Conservation (phyloP, 2,888 invertebrate genomes). For the Microctonus brassicae region DNA sequence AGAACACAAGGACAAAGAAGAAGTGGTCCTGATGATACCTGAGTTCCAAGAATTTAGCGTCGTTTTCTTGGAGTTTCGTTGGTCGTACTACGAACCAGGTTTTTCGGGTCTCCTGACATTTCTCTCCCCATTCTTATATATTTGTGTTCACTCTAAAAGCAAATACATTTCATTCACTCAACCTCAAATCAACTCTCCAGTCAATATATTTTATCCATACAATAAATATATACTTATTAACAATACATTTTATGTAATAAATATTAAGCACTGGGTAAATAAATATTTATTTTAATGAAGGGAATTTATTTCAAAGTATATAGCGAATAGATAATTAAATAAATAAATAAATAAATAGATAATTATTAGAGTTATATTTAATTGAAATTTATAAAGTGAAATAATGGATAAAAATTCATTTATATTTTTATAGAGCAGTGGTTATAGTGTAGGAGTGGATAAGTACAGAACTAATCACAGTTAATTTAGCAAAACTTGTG, state of each 20-base stretch:
- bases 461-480: constrained; percentile 55
- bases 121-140: constrained; percentile 19
- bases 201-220: no score
- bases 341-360: no score
- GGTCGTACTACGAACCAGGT: constrained; percentile 55
- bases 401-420: no score
- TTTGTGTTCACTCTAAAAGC: background rate
- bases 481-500: constrained; percentile 54
- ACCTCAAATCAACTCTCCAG: background rate
- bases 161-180: background rate
- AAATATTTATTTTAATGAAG: no score
- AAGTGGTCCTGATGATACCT: constrained; percentile 44
- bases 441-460: constrained; percentile 61
- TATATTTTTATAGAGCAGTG: constrained; percentile 47
- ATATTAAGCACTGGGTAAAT: no score
- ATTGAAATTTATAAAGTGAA: no score
- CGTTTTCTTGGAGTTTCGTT: constrained; percentile 65
- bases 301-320: no score
- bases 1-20: constrained; percentile 44
- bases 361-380: no score
- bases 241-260: no score
- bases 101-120: constrained; percentile 9
- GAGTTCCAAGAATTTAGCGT: constrained; percentile 61
- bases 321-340: no score
- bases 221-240: no score